A percentile compares a stretch with the other conserved stretches of the same genome.
These are phyloP conservation scores for Tinea pellionella DNA, from an alignment of 2,888 invertebrate genomes.

Conservation along the genomic window DNA sequence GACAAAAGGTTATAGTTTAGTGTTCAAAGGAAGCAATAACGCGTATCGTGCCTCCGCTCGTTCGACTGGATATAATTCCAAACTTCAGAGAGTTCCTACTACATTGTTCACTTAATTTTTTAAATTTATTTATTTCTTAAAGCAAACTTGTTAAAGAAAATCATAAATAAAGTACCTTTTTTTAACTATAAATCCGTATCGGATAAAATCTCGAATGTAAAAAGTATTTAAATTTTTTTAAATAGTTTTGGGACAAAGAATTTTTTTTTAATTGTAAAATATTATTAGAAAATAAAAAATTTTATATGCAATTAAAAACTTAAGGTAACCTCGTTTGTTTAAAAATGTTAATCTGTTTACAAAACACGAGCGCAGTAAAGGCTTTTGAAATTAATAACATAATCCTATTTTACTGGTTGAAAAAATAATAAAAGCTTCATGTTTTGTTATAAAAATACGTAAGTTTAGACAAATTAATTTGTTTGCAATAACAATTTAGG, in stretches of 20 bases:
- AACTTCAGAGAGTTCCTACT: not conserved
- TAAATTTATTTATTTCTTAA: not conserved
- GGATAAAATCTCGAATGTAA: too few species aligned
- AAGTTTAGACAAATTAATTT: too few species aligned
- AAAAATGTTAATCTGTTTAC: not conserved
- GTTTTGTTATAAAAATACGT: not conserved
- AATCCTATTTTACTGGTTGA: not conserved
- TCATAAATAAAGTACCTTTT: too few species aligned
- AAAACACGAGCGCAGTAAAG: not conserved
- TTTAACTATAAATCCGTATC: too few species aligned
- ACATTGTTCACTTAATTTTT: not conserved
- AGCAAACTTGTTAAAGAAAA: not conserved
- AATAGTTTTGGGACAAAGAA: too few species aligned
- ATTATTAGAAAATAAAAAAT: too few species aligned
- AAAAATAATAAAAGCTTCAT: not conserved
- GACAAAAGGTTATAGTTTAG: not conserved
- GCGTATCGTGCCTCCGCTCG: not conserved
- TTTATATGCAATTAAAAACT: not conserved
- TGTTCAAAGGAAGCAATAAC: constrained; percentile 10
- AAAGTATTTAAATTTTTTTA: too few species aligned
- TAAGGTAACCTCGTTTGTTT: not conserved
- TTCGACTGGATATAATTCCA: not conserved
- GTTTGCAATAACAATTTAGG: too few species aligned
- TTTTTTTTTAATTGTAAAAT: too few species aligned
- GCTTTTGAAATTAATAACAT: not conserved